Evolutionary conservation across 2,797 vertebrate species (phyloP), one percentile per base, ranked within the genome.

Genomic region (Heterohyrax brucei): DNA sequence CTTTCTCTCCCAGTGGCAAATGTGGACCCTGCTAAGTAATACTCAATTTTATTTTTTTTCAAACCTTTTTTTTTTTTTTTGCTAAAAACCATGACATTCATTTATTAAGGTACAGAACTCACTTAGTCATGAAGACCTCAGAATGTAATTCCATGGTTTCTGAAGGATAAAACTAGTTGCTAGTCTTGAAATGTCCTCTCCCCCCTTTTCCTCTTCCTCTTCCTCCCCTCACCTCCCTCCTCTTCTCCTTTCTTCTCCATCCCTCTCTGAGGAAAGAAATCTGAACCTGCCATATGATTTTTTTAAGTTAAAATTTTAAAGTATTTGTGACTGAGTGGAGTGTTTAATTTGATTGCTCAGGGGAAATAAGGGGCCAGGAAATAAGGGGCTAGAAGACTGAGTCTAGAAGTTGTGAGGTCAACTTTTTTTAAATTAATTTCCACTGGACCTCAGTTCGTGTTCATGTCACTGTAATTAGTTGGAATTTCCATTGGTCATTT

Each of bases 261-360:
- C 44, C 85, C 44, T 70, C 48, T 72, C 89, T 91, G 18, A 22
- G 87, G 70, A 92, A 81, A 96, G 26, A 76, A 56, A 3, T 59
- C 50, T 66, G 44, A 53, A 9, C 62, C 61, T 62, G 68, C n/a
- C 48, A 16, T 87, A 81, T 50, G 53, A 33, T 59, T 53, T 33
- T 62, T 75, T 39, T 6, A 30, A 70, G 10, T 12, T n/a, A 68
- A n/a, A n/a, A 70, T 77, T 24, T 48, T 56, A 5, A 44, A 84
- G 72, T 80, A 77, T 86, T 93, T 66, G 4, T 75, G 44, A 48
- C 39, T 76, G 5, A 78, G 16, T 73, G 30, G 33, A 84, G 22
- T 81, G 21, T 89, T 91, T 78, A 26, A 88, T 87, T 94, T 93
- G 72, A 93, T 72, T 91, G 64, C 85, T 95, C 21, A 61, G 44